Percentiles rank a stretch among this genome's conserved stretches.
Evolutionary conservation across 1,140 invertebrate species (phyloP).

Genomic region (Meteorus sp.): DNA sequence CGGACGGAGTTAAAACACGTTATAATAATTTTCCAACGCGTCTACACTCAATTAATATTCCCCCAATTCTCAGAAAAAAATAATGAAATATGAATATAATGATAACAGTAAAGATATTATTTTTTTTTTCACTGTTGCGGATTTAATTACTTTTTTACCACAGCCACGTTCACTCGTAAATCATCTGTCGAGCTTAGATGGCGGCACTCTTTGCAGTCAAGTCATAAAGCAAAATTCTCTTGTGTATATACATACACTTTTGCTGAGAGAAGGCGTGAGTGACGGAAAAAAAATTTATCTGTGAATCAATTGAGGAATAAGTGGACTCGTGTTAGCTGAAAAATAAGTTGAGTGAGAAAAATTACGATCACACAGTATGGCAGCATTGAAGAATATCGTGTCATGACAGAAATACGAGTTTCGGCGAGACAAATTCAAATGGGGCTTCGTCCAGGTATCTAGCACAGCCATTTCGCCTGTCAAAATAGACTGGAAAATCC

Average conservation of each 20-base stretch:
- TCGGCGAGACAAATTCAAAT: too few relatives aligned
- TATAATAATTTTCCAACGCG: slow-evolving; percentile 33
- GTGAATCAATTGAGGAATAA: slow-evolving; percentile 18
- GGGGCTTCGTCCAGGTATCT: too few relatives aligned
- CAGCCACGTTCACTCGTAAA: slow-evolving; percentile 45
- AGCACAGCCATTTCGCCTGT: slow-evolving; percentile 33
- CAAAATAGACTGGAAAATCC: slow-evolving; percentile 48
- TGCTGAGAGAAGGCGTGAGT: slow-evolving; percentile 2
- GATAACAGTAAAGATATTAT: too few relatives aligned
- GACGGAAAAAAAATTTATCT: slow-evolving; percentile 12
- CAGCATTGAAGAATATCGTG: not conserved
- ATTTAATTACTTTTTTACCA: slow-evolving; percentile 56
- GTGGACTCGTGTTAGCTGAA: too few relatives aligned
- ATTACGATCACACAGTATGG: too few relatives aligned
- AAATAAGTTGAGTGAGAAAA: slow-evolving; percentile 32
- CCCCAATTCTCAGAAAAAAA: slow-evolving; percentile 9
- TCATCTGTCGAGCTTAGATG: slow-evolving; percentile 41
- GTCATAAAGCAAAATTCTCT: slow-evolving; percentile 46
- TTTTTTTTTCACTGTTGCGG: slow-evolving; percentile 38
- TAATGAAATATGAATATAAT: too few relatives aligned
- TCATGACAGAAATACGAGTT: too few relatives aligned
- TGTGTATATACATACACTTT: slow-evolving; percentile 13
- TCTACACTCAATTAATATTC: slow-evolving; percentile 50
- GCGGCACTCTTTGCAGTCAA: slow-evolving; percentile 37
- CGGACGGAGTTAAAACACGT: too few relatives aligned